Evolutionary conservation across 2,888 invertebrate species (phyloP).

Genomic region (Ormyrus pomaceus): DNA sequence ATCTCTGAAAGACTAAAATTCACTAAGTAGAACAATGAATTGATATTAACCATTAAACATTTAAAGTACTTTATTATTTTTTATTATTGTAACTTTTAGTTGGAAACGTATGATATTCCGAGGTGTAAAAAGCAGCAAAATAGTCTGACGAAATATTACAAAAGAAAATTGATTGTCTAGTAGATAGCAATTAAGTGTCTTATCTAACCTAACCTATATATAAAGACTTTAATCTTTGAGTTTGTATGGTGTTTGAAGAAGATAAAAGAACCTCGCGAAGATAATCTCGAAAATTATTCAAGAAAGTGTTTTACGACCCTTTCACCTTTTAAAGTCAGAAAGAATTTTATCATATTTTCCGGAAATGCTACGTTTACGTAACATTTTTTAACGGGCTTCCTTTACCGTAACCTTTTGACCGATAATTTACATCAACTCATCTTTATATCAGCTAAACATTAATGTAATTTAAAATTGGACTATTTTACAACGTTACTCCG

Average conservation of each 20-base stretch:
- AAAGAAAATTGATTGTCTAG: conserved; percentile 3
- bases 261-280: conserved; percentile 7
- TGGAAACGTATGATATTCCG: too few relatives aligned
- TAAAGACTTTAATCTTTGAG: conserved; percentile 24
- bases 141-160: too few relatives aligned
- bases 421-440: neutral
- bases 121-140: too few relatives aligned
- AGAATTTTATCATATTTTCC: neutral
- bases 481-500: too few relatives aligned
- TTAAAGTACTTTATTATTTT: too few relatives aligned
- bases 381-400: neutral
- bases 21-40: neutral
- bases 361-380: neutral
- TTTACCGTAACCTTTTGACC: neutral
- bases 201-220: conserved; percentile 14
- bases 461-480: too few relatives aligned
- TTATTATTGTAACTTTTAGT: too few relatives aligned
- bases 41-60: neutral
- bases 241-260: conserved; percentile 22
- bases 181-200: neutral
- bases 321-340: neutral
- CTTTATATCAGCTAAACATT: too few relatives aligned
- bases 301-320: neutral
- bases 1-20: too few relatives aligned
- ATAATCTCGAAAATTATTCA: conserved; percentile 19